These are phyloP conservation scores for Centropus bengalensis DNA, from an alignment of 2,113 vertebrate genomes.

Conservation along the genomic window DNA sequence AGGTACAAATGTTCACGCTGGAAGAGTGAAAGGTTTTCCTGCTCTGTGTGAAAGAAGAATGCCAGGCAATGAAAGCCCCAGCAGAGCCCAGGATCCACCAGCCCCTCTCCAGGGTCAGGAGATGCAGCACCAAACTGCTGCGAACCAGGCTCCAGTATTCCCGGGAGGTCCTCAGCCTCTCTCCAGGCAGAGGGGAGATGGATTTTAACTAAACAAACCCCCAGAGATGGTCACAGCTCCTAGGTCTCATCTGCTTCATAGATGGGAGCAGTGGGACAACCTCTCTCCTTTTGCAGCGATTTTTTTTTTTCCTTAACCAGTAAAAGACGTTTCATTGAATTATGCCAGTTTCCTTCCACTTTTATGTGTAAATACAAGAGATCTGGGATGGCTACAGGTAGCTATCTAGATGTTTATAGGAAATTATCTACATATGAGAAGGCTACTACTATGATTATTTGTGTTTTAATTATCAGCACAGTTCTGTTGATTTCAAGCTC, in stretches of 20 bases:
- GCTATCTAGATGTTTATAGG: background rate
- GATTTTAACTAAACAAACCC: background rate
- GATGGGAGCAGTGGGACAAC: background rate
- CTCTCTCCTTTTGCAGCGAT: background rate
- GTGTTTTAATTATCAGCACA: slow-evolving; percentile 38
- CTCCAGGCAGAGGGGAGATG: background rate
- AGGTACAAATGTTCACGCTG: background rate
- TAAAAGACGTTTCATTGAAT: background rate
- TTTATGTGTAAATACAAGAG: background rate
- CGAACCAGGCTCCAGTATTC: background rate
- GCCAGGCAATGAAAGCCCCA: background rate
- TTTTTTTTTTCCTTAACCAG: background rate
- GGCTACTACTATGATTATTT: background rate
- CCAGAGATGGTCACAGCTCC: background rate
- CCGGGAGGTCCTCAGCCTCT: background rate
- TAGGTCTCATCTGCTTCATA: background rate
- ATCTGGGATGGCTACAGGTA: rapidly evolving
- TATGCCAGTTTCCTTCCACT: background rate
- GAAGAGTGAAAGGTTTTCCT: background rate
- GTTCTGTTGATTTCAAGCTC: slow-evolving; percentile 39
- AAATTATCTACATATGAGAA: background rate
- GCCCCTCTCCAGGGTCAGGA: background rate
- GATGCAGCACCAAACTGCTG: background rate
- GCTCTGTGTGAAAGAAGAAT: background rate
- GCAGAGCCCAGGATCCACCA: background rate